Conservation (phyloP, 2,113 vertebrate genomes). For the Chionomys nivalis region DNA sequence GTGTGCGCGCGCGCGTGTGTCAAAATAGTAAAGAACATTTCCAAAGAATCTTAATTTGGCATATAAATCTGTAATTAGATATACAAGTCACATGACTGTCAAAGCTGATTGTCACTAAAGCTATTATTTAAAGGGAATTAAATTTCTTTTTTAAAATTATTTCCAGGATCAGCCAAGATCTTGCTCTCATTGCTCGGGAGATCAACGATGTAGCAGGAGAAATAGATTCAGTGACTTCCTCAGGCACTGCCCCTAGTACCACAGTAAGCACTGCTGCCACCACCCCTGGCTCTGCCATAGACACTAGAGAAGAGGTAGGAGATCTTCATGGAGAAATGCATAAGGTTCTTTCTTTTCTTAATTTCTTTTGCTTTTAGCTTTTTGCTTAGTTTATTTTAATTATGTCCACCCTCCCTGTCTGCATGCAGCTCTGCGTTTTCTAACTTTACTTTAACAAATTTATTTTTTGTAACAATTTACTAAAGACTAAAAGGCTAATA, state of each 20-base stretch:
- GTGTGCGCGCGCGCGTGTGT: neutral
- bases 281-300: constrained; percentile 99
- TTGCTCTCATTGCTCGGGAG: constrained; percentile 98
- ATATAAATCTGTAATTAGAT: neutral
- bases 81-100: neutral
- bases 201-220: constrained; percentile 99
- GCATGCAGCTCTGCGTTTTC: constrained; percentile 82
- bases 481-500: constrained; percentile 69
- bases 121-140: constrained; percentile 61
- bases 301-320: constrained; percentile 99
- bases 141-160: constrained; percentile 77
- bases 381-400: constrained; percentile 84
- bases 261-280: constrained; percentile 99
- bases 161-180: constrained; percentile 98
- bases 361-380: constrained; percentile 90
- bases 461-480: constrained; percentile 61
- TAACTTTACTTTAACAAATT: constrained; percentile 81
- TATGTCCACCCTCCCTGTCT: constrained; percentile 69
- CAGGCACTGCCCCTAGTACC: constrained; percentile 98
- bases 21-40: constrained; percentile 26
- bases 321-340: constrained; percentile 95
- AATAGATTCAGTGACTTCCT: constrained; percentile 99
- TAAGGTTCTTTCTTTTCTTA: constrained; percentile 94
- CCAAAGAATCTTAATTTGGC: neutral
- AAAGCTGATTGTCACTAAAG: constrained; percentile 15